Evolutionary conservation across 2,113 vertebrate species (phyloP).

Genomic region (Apteryx mantelli): DNA sequence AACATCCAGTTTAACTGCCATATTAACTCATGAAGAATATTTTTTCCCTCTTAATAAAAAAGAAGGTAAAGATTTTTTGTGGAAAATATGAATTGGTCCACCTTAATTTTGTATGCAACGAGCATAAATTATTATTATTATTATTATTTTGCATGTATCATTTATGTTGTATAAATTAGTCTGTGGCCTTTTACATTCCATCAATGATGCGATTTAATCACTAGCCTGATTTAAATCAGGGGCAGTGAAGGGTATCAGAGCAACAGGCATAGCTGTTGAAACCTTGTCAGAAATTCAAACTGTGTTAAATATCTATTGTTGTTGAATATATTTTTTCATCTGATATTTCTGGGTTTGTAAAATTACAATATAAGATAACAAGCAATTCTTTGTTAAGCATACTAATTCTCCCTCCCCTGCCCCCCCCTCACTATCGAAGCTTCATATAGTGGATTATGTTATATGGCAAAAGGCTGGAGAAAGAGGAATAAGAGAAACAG

Average conservation of each 20-base stretch:
- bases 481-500: neutral
- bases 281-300: slow-evolving; percentile 31
- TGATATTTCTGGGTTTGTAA: slow-evolving; percentile 20
- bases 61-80: neutral
- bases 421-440: neutral
- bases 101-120: neutral
- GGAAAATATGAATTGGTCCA: neutral
- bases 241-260: slow-evolving; percentile 26
- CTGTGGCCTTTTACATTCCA: slow-evolving; percentile 45
- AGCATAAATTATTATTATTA: neutral
- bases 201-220: slow-evolving; percentile 29
- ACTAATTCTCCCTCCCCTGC: slow-evolving; percentile 20
- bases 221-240: slow-evolving; percentile 34
- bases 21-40: neutral
- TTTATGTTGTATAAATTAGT: slow-evolving; percentile 23
- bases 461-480: slow-evolving; percentile 20
- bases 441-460: neutral
- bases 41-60: neutral
- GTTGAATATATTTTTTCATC: neutral
- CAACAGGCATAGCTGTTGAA: neutral
- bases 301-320: slow-evolving; percentile 16
- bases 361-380: slow-evolving; percentile 43
- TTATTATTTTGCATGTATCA: neutral
- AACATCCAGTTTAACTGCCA: neutral
- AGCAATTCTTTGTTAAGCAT: slow-evolving; percentile 20